Evolutionary conservation across 2,113 vertebrate genomes (phyloP).

Genomic region (Aythya baeri): DNA sequence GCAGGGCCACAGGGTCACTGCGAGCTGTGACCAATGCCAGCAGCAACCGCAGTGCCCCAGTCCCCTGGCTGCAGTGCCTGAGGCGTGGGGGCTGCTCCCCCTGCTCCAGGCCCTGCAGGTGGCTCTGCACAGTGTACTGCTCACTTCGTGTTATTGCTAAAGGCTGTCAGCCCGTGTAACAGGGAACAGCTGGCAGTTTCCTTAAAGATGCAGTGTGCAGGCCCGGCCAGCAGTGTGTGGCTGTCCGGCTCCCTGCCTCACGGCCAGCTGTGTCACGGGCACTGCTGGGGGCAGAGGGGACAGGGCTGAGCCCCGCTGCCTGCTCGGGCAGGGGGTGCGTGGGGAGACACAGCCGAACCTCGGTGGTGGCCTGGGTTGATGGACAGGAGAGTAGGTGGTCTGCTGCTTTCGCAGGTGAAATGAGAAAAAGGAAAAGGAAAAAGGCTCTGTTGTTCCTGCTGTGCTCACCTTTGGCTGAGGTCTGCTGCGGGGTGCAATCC

Average conservation of each 20-base stretch:
- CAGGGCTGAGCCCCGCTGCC: neutral
- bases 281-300: neutral
- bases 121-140: neutral
- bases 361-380: neutral
- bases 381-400: neutral
- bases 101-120: neutral
- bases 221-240: neutral
- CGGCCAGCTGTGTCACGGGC: neutral
- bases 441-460: neutral
- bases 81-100: too few relatives aligned
- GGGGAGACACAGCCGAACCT: neutral
- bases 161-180: neutral
- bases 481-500: accelerated
- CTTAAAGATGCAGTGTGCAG: neutral
- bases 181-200: neutral
- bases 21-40: too few relatives aligned
- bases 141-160: neutral
- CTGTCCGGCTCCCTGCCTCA: neutral
- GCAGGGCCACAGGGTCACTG: too few relatives aligned
- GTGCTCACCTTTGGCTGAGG: accelerated
- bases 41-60: too few relatives aligned
- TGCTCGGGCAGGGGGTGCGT: too few relatives aligned
- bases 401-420: neutral
- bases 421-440: neutral
- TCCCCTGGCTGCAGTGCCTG: too few relatives aligned